Percentiles rank a stretch among this genome's conserved stretches.
These are phyloP conservation scores for Ctenopoma multispine DNA, from an alignment of 2,797 vertebrate genomes.

Conservation along the genomic window DNA sequence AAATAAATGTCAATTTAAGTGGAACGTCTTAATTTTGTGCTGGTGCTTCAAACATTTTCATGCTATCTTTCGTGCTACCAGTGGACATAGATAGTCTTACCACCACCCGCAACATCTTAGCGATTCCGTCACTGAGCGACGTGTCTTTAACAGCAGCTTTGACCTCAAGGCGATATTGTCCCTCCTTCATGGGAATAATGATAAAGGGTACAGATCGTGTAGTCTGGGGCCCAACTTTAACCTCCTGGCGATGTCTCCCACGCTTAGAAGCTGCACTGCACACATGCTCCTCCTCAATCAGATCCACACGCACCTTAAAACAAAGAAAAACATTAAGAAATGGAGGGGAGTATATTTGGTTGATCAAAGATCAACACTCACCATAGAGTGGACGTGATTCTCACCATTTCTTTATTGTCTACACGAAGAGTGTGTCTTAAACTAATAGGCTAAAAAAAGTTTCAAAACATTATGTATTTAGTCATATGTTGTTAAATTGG, in stretches of 20 bases:
- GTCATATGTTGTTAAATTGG: too few relatives aligned
- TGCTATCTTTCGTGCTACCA: too few relatives aligned
- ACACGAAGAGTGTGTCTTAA: too few relatives aligned
- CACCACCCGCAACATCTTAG: slow-evolving; percentile 87
- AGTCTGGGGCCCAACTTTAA: slow-evolving; percentile 60
- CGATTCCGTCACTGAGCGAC: slow-evolving; percentile 79
- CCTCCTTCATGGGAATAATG: slow-evolving; percentile 86
- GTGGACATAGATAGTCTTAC: slow-evolving; percentile 74
- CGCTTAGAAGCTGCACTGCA: slow-evolving; percentile 89
- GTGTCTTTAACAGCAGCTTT: slow-evolving; percentile 82
- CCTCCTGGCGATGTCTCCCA: slow-evolving; percentile 67
- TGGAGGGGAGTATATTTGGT: neutral
- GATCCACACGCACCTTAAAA: slow-evolving; percentile 85
- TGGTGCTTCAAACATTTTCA: too few relatives aligned
- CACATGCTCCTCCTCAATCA: slow-evolving; percentile 80
- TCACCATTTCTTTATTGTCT: neutral
- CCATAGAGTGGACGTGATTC: neutral
- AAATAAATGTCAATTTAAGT: too few relatives aligned
- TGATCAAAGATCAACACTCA: neutral
- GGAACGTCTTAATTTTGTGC: too few relatives aligned
- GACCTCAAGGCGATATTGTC: slow-evolving; percentile 81
- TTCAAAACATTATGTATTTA: too few relatives aligned
- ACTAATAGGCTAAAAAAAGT: too few relatives aligned
- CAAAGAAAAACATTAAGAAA: slow-evolving; percentile 4
- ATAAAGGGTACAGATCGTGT: slow-evolving; percentile 83